Base-by-base conservation (phyloP, 2,888 invertebrate species). In the Hirtodrosophila cameraria region DNA sequence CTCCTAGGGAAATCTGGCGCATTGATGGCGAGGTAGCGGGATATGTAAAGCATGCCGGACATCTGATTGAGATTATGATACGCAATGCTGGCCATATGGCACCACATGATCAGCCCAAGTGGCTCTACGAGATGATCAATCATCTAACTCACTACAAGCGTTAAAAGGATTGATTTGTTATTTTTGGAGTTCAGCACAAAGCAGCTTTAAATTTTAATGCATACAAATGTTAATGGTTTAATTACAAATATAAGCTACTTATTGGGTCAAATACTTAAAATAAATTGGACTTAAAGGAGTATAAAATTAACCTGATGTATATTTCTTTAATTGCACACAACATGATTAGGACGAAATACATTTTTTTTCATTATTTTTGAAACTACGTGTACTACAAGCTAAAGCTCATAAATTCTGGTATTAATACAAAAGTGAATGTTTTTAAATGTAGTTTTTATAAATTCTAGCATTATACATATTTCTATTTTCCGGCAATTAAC, bases 71-170 rank as follows among this genome's bases (percentile, higher is more conserved):
- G 89, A 92, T 96, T 2, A 89, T 96, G 90, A 94, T 96, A 0
- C 92, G 96, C 60, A 93, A 95, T 90, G 95, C 96, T 8, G 96
- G 97, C 0, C 96, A 96, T 82, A 95, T 96, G 94, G 95, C 95
- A 6, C 95, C 96, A 0, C 92, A 92, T 23, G 96, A 96, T 91
- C 95, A 96, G 88, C 96, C 96, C 0, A 93, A 94, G 77, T 95
- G 95, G 94, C 94, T 95, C 2, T 92, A 94, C 13, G 94, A 95
- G 89, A 91, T 97, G 89, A 95, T 96, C 43, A 9, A 88, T 43
- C 76, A 86, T 66, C 73, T 89, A 3, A 89, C 90, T 2, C 88
- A 87, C 43, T 84, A 87, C 46, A 87, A 89, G 30, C 72, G 57
- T 42, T 81, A 57, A 41, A 46, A 27, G 8, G 5, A 28, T n/a